These are phyloP conservation scores for Pantelozetes paolii DNA, from an alignment of 2,888 invertebrate genomes.

Conservation along the genomic window DNA sequence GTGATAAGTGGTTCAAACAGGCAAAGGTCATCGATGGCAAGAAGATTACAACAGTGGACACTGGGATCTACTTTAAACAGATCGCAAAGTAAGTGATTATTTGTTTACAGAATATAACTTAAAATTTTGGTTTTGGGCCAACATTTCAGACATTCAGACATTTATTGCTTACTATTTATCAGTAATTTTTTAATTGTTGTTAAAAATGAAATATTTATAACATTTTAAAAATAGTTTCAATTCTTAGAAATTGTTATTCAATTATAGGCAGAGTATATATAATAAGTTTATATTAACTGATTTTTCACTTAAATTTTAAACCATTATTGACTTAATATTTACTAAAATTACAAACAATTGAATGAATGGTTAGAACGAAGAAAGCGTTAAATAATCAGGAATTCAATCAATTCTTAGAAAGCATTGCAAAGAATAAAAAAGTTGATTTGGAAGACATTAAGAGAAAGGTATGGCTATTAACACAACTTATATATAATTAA, in stretches of 20 bases:
- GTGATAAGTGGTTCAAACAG: constrained; percentile 92
- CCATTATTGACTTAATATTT: no score
- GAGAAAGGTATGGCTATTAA: constrained; percentile 60
- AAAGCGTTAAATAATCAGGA: constrained; percentile 63
- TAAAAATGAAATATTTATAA: constrained; percentile 36
- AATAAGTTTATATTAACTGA: no score
- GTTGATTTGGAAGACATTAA: constrained; percentile 72
- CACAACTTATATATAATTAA: not conserved
- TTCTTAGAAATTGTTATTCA: no score
- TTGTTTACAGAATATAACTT: no score
- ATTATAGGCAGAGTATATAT: no score
- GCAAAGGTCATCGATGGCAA: constrained; percentile 72
- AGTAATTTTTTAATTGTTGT: not conserved
- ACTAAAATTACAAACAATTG: no score
- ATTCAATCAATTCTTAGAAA: constrained; percentile 78
- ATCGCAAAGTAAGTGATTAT: constrained; percentile 62
- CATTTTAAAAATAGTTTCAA: no score
- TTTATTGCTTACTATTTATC: not conserved
- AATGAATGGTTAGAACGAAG: constrained; percentile 49
- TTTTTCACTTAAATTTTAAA: no score
- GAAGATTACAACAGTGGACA: constrained; percentile 76
- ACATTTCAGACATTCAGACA: no score
- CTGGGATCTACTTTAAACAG: constrained; percentile 82
- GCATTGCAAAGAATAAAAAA: constrained; percentile 76
- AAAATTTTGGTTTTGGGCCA: no score